Evolutionary conservation across 2,113 vertebrate genomes (phyloP).

Genomic region (Elanus axillaris): DNA sequence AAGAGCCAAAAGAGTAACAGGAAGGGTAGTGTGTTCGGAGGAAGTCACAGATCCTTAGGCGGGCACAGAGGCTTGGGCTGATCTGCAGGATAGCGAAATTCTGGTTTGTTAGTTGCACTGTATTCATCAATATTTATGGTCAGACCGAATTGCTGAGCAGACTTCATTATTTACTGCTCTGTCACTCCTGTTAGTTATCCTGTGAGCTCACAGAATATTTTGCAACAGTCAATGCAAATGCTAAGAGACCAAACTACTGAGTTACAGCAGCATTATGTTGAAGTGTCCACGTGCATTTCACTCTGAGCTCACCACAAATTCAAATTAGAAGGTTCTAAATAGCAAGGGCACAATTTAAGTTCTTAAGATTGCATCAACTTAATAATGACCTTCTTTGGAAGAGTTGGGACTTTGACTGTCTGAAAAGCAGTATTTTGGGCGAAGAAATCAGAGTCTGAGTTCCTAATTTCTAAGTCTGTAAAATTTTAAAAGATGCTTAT

Average conservation of each 20-base stretch:
- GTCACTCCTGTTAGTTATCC: neutral
- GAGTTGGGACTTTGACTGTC: neutral
- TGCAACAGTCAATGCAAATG: neutral
- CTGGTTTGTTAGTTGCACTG: neutral
- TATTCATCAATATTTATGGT: neutral
- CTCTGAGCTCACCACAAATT: neutral
- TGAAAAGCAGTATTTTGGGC: neutral
- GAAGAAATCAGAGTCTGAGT: neutral
- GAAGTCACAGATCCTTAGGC: slow-evolving; percentile 1
- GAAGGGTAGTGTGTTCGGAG: neutral
- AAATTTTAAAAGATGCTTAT: neutral
- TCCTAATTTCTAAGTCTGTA: neutral
- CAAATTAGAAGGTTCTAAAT: neutral
- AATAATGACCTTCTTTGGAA: neutral
- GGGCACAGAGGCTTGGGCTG: neutral
- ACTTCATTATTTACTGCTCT: neutral
- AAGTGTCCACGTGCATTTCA: neutral
- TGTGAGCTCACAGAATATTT: neutral
- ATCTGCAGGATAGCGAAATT: neutral
- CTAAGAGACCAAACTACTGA: neutral
- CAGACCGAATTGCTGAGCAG: neutral
- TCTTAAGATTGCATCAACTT: neutral
- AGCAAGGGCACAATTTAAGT: neutral
- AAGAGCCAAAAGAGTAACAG: slow-evolving; percentile 44
- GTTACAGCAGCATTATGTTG: neutral